Evolutionary conservation across 92 coral and sea anemone genomes (phyloP), one percentile per base, ranked within the genome.

Genomic region (Epizoanthus illoricatus): DNA sequence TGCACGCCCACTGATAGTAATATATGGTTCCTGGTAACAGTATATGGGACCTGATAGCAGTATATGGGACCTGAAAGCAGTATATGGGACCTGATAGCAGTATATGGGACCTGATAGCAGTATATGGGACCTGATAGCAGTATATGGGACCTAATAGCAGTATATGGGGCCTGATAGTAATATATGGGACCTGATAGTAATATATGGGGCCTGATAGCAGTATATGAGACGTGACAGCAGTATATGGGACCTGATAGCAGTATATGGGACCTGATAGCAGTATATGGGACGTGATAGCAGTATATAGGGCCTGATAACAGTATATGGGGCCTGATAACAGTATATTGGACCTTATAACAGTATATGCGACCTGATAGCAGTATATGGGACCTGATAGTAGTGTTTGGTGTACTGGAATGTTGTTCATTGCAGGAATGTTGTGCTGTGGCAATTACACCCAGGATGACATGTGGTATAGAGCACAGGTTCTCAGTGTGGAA

Each of bases 401-500:
- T 42, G 9, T 40, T 13, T 57, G 13, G 28, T 28, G 12, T 9
- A 52, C 56, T 23, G 65, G 17, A 59, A 42, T 28, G 7, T 75
- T 4, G 45, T 76, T 16, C 41, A 18, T 83, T 57, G 39, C 62
- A 92, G 97, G 94, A 16, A 91, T 96, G 98, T 83, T 96, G 40
- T 96, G 99, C 62, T 96, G 99, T 87, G 98, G 92, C 2, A 71
- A 84, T 0, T 96, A 96, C 89, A 90, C 94, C 55, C 94, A 96
- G 68, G 99, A 96, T 86, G 94, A 91, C 24, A 90, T 87, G 88
- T 96, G 99, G 99, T 96, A 96, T 88, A 84, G 99, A n/a, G 98
- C 90, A 8, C 97, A 93, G 65, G 92, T 96, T 40, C 65, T 87
- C 9, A 74, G 88, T 16, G 90, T 96, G 7, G 69, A 81, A 19